Conservation (phyloP, 2,113 vertebrate genomes). For the Andinoacara biseriatus region DNA sequence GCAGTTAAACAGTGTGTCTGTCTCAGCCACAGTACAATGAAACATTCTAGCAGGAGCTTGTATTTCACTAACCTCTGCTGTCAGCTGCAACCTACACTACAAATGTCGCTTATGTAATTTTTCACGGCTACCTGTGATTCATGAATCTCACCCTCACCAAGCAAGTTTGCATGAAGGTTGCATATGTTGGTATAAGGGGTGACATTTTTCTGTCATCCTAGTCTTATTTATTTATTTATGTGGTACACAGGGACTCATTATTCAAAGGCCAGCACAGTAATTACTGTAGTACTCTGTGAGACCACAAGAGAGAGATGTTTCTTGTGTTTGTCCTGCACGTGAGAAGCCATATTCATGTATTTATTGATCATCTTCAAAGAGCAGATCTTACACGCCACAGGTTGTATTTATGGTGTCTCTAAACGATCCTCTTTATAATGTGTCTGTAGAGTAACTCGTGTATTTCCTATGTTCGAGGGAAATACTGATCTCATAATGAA, state of each 20-base stretch:
- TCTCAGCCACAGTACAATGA: constrained; percentile 2
- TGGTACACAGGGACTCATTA: not conserved
- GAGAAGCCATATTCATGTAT: not conserved
- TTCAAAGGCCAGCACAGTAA: not conserved
- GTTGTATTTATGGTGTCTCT: not conserved
- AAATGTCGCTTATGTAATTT: constrained; percentile 2
- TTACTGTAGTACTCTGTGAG: constrained; percentile 42
- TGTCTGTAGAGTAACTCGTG: not conserved
- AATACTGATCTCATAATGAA: not conserved
- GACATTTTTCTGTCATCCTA: not conserved
- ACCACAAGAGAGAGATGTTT: constrained; percentile 69
- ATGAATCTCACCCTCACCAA: not conserved
- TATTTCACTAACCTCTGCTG: constrained; percentile 52
- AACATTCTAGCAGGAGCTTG: constrained; percentile 44
- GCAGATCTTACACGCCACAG: not conserved
- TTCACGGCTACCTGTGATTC: constrained; percentile 20
- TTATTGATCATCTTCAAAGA: not conserved
- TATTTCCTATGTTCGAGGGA: not conserved
- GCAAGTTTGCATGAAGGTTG: not conserved
- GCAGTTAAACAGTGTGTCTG: not conserved
- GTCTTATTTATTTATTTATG: not conserved
- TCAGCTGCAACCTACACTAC: not conserved
- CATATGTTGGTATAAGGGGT: too few species aligned
- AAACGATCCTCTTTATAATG: not conserved
- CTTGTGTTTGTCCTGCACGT: not conserved